A percentile compares a stretch with the other conserved stretches of the same genome.
These are phyloP conservation scores for Drosophila imparisetae DNA, from an alignment of 2,888 invertebrate species.

Conservation along the genomic window DNA sequence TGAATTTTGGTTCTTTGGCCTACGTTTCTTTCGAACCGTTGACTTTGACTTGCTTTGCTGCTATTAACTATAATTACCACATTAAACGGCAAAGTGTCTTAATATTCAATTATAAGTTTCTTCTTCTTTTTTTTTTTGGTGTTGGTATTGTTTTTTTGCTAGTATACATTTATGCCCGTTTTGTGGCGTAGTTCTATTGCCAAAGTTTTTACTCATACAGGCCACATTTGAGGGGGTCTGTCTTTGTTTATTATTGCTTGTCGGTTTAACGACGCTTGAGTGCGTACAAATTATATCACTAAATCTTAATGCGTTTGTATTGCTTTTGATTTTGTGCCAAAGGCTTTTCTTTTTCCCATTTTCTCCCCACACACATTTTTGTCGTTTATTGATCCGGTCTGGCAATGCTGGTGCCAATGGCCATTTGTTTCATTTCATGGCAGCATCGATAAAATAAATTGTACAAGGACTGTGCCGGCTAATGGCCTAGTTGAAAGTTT, in stretches of 20 bases:
- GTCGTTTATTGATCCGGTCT: constrained; percentile 10
- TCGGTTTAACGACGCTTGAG: constrained; percentile 62
- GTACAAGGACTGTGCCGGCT: constrained; percentile 11
- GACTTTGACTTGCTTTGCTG: constrained; percentile 67
- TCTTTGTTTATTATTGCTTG: constrained; percentile 29
- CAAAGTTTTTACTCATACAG: constrained; percentile 63
- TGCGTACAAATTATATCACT: constrained; percentile 73
- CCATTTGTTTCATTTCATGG: constrained; percentile 40
- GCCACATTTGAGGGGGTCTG: constrained; percentile 14
- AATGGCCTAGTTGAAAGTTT: constrained; percentile 37
- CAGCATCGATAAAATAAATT: constrained; percentile 67
- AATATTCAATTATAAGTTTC: constrained; percentile 81
- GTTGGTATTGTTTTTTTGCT: constrained; percentile 2
- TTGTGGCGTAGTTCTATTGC: constrained; percentile 58
- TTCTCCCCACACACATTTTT: background rate
- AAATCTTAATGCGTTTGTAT: constrained; percentile 74
- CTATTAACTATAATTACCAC: constrained; percentile 81
- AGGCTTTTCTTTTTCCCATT: constrained; percentile 14
- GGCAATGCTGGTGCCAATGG: constrained; percentile 7
- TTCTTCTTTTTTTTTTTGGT: constrained; percentile 7
- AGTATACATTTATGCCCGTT: constrained; percentile 51
- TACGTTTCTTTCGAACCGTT: constrained; percentile 57
- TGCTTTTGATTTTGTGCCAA: constrained; percentile 69
- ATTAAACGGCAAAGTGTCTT: constrained; percentile 81
- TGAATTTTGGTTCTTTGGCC: constrained; percentile 42